Conservation (phyloP, 2,888 invertebrate species). For the Esperia sulphurella region DNA sequence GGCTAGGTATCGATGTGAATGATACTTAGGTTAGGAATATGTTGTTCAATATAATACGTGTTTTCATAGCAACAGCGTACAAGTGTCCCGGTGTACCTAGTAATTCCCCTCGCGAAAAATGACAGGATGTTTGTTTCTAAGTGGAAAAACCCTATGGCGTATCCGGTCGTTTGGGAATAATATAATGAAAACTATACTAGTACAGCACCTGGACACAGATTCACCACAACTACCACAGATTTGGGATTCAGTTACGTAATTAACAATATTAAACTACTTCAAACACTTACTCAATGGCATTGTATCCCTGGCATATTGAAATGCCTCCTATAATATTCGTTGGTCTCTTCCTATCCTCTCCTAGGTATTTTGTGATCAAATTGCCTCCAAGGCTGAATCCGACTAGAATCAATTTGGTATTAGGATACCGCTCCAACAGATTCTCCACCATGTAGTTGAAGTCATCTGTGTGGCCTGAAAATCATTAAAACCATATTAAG, state of each 20-base stretch:
- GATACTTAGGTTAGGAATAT: no score
- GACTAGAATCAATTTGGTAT: conserved; percentile 88
- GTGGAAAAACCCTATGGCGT: no score
- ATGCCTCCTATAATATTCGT: conserved; percentile 90
- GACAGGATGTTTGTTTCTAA: no score
- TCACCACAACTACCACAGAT: background rate
- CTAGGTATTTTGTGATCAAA: conserved; percentile 94
- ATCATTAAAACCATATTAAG: conserved; percentile 4
- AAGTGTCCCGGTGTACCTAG: no score
- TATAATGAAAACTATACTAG: background rate
- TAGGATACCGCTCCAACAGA: conserved; percentile 85
- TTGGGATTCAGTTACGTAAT: no score
- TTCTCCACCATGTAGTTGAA: conserved; percentile 90
- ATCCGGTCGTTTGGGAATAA: background rate
- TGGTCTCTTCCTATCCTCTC: conserved; percentile 84
- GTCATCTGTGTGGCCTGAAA: conserved; percentile 92
- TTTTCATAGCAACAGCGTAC: no score
- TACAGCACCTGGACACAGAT: background rate
- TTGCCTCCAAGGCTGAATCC: conserved; percentile 98
- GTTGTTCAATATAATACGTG: no score
- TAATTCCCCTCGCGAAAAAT: no score
- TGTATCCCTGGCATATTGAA: conserved; percentile 96
- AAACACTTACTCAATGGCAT: conserved; percentile 89
- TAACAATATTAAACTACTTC: background rate
- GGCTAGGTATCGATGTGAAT: no score